phyloP scores from a whole-genome alignment of 2,113 vertebrate genomes.

The Rhabdornis inornatus region DNA sequence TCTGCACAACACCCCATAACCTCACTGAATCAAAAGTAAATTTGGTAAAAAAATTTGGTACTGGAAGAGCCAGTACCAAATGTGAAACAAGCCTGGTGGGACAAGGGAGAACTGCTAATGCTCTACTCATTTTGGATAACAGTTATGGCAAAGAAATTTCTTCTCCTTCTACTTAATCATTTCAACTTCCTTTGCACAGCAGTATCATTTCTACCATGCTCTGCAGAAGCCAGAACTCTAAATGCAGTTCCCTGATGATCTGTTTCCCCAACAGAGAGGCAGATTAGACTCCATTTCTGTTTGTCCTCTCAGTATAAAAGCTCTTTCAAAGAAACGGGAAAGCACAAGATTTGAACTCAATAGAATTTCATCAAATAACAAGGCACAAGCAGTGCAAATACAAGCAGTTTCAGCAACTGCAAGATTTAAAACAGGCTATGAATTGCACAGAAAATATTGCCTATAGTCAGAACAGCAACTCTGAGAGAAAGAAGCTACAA shows the following conservation, averaged over 20 bases:
- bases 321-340: neutral
- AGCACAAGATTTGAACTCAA: neutral
- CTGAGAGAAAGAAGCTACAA: neutral
- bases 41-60: no score
- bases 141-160: neutral
- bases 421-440: neutral
- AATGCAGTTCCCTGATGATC: neutral
- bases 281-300: neutral
- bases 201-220: neutral
- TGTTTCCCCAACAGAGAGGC: neutral
- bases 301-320: neutral
- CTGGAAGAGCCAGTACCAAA: neutral
- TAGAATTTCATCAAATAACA: neutral
- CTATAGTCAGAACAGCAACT: neutral
- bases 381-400: neutral
- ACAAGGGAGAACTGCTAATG: neutral
- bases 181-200: neutral
- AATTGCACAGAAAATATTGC: neutral
- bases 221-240: neutral
- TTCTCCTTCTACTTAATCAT: neutral
- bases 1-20: neutral
- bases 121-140: neutral
- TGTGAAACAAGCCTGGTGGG: rapidly evolving
- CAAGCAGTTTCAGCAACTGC: neutral
- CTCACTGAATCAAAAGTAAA: neutral